phyloP scores from a whole-genome alignment of 2,888 invertebrate species.

The Pemphredon lugubris region DNA sequence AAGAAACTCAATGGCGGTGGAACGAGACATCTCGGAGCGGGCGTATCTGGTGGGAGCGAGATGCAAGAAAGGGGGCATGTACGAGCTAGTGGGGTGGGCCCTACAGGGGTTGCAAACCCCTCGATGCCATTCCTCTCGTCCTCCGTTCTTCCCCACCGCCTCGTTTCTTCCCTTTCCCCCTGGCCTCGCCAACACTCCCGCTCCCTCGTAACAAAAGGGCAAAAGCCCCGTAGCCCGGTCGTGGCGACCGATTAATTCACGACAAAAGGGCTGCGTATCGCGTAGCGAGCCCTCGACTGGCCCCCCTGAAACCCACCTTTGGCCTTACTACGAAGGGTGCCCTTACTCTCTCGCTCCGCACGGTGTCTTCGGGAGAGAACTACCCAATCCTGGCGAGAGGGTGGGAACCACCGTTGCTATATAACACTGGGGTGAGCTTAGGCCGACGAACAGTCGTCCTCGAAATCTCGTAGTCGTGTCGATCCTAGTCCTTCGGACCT shows the following conservation, averaged over 20 bases:
- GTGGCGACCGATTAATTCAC: slow-evolving; percentile 70
- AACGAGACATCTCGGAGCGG: too few species aligned
- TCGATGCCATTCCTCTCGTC: slow-evolving; percentile 13
- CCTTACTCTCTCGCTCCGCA: slow-evolving; percentile 23
- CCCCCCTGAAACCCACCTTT: slow-evolving; percentile 63
- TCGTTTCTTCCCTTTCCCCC: slow-evolving; percentile 4
- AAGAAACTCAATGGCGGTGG: too few species aligned
- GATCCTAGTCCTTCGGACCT: not conserved
- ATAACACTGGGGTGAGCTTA: slow-evolving; percentile 46
- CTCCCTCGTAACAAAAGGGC: slow-evolving; percentile 41
- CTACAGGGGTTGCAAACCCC: slow-evolving; percentile 23
- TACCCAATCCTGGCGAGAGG: slow-evolving; percentile 70
- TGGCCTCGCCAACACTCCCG: slow-evolving; percentile 6
- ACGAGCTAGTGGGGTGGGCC: slow-evolving; percentile 30
- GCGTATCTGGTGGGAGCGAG: not conserved
- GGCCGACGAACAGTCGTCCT: slow-evolving; percentile 9
- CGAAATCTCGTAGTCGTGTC: not conserved
- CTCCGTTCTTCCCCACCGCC: not conserved
- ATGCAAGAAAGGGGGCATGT: slow-evolving; percentile 18
- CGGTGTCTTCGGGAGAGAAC: slow-evolving; percentile 49
- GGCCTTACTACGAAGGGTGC: slow-evolving; percentile 42
- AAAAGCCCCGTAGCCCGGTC: slow-evolving; percentile 43
- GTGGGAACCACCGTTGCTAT: slow-evolving; percentile 60
- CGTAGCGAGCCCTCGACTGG: slow-evolving; percentile 63
- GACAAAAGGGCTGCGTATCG: slow-evolving; percentile 65